A percentile compares a stretch with the other conserved stretches of the same genome.
Conservation (phyloP, 2,888 invertebrate species). For the Philereme transversata region DNA sequence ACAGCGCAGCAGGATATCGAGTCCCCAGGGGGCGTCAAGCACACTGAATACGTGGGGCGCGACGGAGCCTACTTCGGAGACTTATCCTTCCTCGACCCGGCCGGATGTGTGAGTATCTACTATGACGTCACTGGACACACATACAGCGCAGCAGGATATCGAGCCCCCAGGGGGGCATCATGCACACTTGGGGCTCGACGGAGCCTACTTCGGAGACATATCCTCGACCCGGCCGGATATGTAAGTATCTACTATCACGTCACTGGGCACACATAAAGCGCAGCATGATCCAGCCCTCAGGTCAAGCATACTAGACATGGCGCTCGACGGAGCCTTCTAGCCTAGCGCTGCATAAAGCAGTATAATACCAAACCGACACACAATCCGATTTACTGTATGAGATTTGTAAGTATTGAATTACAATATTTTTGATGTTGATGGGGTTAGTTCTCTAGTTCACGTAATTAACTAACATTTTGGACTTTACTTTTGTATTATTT, state of each 20-base stretch:
- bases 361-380: too few species aligned
- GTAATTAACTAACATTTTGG: too few species aligned
- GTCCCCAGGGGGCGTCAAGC: slow-evolving; percentile 98
- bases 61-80: slow-evolving; percentile 99
- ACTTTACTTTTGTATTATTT: background rate
- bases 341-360: too few species aligned
- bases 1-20: slow-evolving; percentile 96
- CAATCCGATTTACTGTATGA: too few species aligned
- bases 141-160: slow-evolving; percentile 87
- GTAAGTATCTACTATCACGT: slow-evolving; percentile 56
- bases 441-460: too few species aligned
- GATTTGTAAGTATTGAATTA: too few species aligned
- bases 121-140: background rate
- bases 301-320: slow-evolving; percentile 98
- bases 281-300: slow-evolving; percentile 98
- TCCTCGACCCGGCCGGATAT: slow-evolving; percentile 75
- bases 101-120: slow-evolving; percentile 66
- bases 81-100: slow-evolving; percentile 85
- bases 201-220: slow-evolving; percentile 98
- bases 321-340: slow-evolving; percentile 96
- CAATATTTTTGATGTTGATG: too few species aligned
- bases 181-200: slow-evolving; percentile 98
- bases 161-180: slow-evolving; percentile 49
- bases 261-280: slow-evolving; percentile 82
- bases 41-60: slow-evolving; percentile 97